phyloP scores from a whole-genome alignment of 2,888 invertebrate species.

The Agrilus mali region DNA sequence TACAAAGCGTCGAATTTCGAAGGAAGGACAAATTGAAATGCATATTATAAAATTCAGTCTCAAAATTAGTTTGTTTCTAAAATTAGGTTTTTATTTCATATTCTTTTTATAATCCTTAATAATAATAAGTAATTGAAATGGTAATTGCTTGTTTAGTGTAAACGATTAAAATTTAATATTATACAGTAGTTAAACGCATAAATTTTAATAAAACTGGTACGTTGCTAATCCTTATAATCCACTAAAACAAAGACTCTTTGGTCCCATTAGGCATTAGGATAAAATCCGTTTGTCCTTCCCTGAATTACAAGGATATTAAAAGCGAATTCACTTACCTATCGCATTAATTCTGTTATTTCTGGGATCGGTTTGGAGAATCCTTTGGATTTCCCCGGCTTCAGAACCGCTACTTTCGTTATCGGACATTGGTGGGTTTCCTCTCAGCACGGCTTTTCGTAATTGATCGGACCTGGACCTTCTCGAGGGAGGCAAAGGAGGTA shows the following conservation, averaged over 20 bases:
- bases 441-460: constrained; percentile 9
- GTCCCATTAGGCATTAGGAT: too few relatives aligned
- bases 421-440: constrained; percentile 29
- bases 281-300: neutral
- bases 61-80: neutral
- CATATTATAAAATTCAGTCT: constrained; percentile 27
- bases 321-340: constrained; percentile 23
- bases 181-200: too few relatives aligned
- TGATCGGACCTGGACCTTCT: constrained; percentile 11
- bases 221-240: too few relatives aligned
- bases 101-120: neutral
- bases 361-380: constrained; percentile 41
- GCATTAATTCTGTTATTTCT: constrained; percentile 22
- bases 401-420: constrained; percentile 63
- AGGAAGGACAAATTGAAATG: constrained; percentile 6
- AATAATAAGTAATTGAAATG: too few relatives aligned
- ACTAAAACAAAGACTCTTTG: too few relatives aligned
- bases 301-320: constrained; percentile 1
- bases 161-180: too few relatives aligned
- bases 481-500: constrained; percentile 31
- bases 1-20: constrained; percentile 19
- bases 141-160: too few relatives aligned
- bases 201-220: too few relatives aligned
- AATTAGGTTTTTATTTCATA: neutral
- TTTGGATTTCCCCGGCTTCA: constrained; percentile 58